These are phyloP conservation scores for Danionella dracula DNA, from an alignment of 2,797 vertebrate species.

Conservation along the genomic window DNA sequence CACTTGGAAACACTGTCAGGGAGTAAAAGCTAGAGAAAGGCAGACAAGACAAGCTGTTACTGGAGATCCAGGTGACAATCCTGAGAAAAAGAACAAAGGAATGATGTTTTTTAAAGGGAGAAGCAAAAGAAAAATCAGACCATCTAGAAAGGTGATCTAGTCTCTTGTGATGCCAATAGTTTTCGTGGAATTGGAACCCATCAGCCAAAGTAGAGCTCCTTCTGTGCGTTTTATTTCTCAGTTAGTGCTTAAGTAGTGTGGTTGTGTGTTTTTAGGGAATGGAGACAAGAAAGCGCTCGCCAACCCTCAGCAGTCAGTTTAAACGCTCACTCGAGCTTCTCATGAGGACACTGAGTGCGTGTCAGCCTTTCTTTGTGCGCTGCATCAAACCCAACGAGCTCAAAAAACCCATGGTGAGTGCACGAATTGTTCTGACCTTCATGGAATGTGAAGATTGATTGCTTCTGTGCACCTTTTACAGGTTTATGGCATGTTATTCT, in stretches of 20 bases:
- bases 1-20: not conserved
- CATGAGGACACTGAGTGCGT: slow-evolving; percentile 90
- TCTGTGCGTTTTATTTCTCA: not conserved
- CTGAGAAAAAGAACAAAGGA: slow-evolving; percentile 7
- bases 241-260: not conserved
- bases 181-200: not conserved
- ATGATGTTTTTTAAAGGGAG: not conserved
- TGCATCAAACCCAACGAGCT: slow-evolving; percentile 96
- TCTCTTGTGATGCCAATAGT: slow-evolving; percentile 3
- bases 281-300: slow-evolving; percentile 94
- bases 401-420: slow-evolving; percentile 93
- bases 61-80: slow-evolving; percentile 11
- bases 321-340: slow-evolving; percentile 95
- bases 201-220: slow-evolving; percentile 20
- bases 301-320: slow-evolving; percentile 97
- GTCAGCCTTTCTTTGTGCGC: slow-evolving; percentile 95
- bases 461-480: too few relatives aligned
- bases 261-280: slow-evolving; percentile 71
- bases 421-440: not conserved
- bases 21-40: not conserved
- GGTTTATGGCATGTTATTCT: too few relatives aligned
- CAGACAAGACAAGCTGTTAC: slow-evolving; percentile 5
- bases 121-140: slow-evolving; percentile 10
- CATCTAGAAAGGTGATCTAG: slow-evolving; percentile 28
- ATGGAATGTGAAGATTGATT: too few relatives aligned